phyloP scores from a whole-genome alignment of 2,113 vertebrate genomes.

The Cavia porcellus region DNA sequence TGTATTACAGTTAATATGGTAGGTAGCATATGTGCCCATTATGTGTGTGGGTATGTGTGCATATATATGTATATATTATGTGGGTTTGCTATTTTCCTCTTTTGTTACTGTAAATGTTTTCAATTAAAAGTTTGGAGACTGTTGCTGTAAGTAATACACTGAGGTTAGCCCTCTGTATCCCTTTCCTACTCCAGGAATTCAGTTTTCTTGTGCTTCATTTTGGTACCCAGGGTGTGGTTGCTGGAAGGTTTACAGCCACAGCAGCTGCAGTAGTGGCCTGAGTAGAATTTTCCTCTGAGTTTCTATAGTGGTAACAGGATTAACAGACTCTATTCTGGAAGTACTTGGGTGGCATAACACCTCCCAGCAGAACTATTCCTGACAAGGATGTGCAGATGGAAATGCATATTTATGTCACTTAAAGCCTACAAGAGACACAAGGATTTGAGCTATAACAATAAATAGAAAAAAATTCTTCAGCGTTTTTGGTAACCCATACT shows the following conservation, averaged over 20 bases:
- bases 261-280: slow-evolving; percentile 83
- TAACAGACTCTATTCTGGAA: slow-evolving; percentile 86
- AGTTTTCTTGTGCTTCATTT: slow-evolving; percentile 17
- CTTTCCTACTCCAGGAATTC: not conserved
- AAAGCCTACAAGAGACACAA: slow-evolving; percentile 85
- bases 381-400: slow-evolving; percentile 87
- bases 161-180: not conserved
- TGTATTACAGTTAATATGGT: not conserved
- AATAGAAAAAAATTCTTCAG: slow-evolving; percentile 81
- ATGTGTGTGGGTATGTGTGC: not conserved
- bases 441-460: slow-evolving; percentile 85
- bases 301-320: slow-evolving; percentile 84
- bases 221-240: slow-evolving; percentile 59
- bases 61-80: not conserved
- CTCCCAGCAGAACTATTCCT: slow-evolving; percentile 86
- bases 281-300: slow-evolving; percentile 82
- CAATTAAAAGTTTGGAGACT: not conserved
- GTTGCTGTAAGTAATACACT: not conserved
- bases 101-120: slow-evolving; percentile 25
- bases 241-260: slow-evolving; percentile 65
- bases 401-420: slow-evolving; percentile 87
- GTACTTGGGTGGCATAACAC: slow-evolving; percentile 85
- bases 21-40: not conserved
- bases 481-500: slow-evolving; percentile 81
- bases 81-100: not conserved